Evolutionary conservation across 1,140 invertebrate species (phyloP).

Genomic region (Drosophila kanapiae): DNA sequence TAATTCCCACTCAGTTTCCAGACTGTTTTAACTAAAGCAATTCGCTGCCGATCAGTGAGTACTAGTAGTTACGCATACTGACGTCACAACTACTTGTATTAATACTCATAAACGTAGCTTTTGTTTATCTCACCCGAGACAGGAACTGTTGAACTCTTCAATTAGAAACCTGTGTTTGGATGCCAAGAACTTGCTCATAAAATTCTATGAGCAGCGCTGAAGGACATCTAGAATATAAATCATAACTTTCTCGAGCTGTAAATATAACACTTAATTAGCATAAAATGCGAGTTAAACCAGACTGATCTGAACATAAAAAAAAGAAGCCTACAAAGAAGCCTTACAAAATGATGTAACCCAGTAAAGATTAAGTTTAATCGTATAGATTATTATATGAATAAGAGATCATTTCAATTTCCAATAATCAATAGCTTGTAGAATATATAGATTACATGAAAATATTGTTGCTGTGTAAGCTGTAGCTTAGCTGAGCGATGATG

Average conservation of each 20-base stretch:
- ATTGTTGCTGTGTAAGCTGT: neutral
- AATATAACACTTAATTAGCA: slow-evolving; percentile 1
- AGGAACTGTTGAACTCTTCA: slow-evolving; percentile 19
- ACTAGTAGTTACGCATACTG: slow-evolving; percentile 46
- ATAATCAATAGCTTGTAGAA: neutral
- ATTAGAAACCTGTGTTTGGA: slow-evolving; percentile 28
- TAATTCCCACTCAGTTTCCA: slow-evolving; percentile 7
- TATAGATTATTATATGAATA: neutral
- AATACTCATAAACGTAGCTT: slow-evolving; percentile 6
- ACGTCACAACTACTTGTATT: slow-evolving; percentile 1
- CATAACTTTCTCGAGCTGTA: slow-evolving; percentile 23
- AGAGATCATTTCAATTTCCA: neutral
- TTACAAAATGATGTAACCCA: neutral
- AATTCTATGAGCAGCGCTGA: slow-evolving; percentile 14
- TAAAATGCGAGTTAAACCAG: neutral
- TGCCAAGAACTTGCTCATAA: slow-evolving; percentile 33
- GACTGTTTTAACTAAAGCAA: slow-evolving; percentile 15
- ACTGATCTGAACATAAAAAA: neutral
- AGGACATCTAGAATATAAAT: slow-evolving; percentile 10
- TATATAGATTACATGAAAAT: slow-evolving; percentile 13
- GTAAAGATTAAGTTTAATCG: neutral
- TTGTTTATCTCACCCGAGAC: slow-evolving; percentile 32
- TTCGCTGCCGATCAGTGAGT: slow-evolving; percentile 11
- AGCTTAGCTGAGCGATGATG: neutral
- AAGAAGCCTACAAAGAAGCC: neutral